phyloP scores from a whole-genome alignment of 2,797 vertebrate species.

The Huso huso region DNA sequence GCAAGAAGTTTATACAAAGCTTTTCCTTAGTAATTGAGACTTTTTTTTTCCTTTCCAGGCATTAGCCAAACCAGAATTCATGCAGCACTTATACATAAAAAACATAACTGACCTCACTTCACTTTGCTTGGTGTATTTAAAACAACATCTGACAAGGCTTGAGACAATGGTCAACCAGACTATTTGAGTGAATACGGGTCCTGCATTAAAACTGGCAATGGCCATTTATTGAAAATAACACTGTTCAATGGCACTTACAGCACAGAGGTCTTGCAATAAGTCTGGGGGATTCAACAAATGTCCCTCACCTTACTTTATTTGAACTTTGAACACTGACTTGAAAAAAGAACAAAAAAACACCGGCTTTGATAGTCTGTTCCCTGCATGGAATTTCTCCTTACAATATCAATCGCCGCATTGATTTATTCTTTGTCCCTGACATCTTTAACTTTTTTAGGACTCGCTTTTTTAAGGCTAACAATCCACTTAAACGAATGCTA shows the following conservation, averaged over 20 bases:
- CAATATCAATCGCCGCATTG: slow-evolving; percentile 10
- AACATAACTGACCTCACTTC: neutral
- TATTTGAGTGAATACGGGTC: slow-evolving; percentile 41
- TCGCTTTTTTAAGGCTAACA: slow-evolving; percentile 60
- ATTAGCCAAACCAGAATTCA: slow-evolving; percentile 2
- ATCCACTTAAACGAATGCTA: slow-evolving; percentile 48
- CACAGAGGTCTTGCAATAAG: slow-evolving; percentile 71
- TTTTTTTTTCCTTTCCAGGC: neutral
- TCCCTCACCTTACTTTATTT: slow-evolving; percentile 32
- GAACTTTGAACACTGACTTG: slow-evolving; percentile 25
- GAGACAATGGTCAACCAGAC: slow-evolving; percentile 19
- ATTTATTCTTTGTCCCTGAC: slow-evolving; percentile 20
- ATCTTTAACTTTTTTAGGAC: slow-evolving; percentile 35
- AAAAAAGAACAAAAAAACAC: slow-evolving; percentile 26
- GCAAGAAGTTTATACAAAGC: slow-evolving; percentile 7
- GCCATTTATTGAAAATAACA: slow-evolving; percentile 42
- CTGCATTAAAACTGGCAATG: slow-evolving; percentile 38
- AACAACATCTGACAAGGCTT: neutral
- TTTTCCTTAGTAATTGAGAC: neutral
- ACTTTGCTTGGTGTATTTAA: neutral
- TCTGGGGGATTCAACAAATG: slow-evolving; percentile 52
- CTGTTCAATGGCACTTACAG: slow-evolving; percentile 70
- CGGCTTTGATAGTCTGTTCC: slow-evolving; percentile 54
- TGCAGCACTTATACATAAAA: neutral
- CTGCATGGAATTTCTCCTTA: slow-evolving; percentile 56